Evolutionary conservation across 2,797 vertebrate genomes (phyloP).

Genomic region (Siniperca obscura): DNA sequence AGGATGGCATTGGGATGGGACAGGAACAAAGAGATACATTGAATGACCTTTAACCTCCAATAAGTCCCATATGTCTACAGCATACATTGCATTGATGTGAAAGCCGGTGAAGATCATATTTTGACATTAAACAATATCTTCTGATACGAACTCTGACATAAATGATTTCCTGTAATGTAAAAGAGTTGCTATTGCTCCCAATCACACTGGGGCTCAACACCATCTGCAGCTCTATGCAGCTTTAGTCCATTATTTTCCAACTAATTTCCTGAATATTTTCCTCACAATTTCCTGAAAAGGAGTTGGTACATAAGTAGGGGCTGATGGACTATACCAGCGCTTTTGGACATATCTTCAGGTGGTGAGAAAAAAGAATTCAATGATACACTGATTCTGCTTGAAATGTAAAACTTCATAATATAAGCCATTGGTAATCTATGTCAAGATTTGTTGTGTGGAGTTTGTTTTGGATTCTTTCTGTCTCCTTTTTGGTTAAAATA

Average conservation of each 20-base stretch:
- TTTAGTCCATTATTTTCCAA: neutral
- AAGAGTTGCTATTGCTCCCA: neutral
- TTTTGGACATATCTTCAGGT: neutral
- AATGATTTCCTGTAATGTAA: neutral
- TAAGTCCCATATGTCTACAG: neutral
- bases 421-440: too few relatives aligned
- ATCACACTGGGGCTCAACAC: neutral
- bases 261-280: neutral
- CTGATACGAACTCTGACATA: neutral
- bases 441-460: neutral
- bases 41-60: slow-evolving; percentile 21
- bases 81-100: neutral
- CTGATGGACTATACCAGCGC: neutral
- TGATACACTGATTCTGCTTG: neutral
- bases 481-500: slow-evolving; percentile 21
- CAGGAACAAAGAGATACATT: neutral
- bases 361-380: neutral
- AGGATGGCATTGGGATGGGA: neutral
- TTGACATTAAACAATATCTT: neutral
- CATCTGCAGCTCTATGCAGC: neutral
- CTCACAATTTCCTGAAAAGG: neutral
- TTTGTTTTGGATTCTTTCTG: neutral
- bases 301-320: neutral
- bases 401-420: neutral
- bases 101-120: neutral